phyloP scores from a whole-genome alignment of 92 coral and sea anemone genomes.

The Porites lobata region DNA sequence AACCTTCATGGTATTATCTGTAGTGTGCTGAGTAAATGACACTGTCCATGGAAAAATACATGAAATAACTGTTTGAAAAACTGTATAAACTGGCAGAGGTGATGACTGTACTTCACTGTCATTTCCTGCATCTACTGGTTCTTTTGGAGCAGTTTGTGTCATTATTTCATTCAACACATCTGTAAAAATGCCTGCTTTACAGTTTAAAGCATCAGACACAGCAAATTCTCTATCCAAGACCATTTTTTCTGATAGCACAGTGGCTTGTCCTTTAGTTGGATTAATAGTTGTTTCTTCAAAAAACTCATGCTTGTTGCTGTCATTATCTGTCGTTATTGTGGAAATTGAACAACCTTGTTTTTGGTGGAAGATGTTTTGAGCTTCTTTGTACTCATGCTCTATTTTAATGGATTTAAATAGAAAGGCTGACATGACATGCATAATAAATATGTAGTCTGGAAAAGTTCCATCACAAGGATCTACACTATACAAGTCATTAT shows the following conservation, averaged over 20 bases:
- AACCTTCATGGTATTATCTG: not conserved
- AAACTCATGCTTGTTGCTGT: not conserved
- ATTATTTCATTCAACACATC: not conserved
- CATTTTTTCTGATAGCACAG: not conserved
- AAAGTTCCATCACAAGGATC: constrained; percentile 1
- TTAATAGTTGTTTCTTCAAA: not conserved
- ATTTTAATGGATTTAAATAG: constrained; percentile 24
- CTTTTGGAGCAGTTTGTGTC: not conserved
- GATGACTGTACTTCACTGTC: no score
- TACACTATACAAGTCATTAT: not conserved
- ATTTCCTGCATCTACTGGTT: not conserved
- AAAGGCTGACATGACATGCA: constrained; percentile 41
- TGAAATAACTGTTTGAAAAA: constrained; percentile 2
- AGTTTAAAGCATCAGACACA: not conserved
- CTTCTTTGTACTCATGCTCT: constrained; percentile 36
- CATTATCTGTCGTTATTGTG: not conserved
- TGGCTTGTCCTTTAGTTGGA: not conserved
- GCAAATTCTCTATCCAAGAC: not conserved
- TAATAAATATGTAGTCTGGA: not conserved
- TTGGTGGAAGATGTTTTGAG: constrained; percentile 12
- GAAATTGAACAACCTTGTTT: not conserved
- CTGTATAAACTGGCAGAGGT: not conserved
- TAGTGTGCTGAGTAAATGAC: constrained; percentile 7
- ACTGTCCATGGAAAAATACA: constrained; percentile 14
- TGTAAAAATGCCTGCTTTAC: not conserved